Base-by-base conservation (phyloP, 30 jellyfish, hydroid and myxozoan species). In the Mastigias papua region DNA sequence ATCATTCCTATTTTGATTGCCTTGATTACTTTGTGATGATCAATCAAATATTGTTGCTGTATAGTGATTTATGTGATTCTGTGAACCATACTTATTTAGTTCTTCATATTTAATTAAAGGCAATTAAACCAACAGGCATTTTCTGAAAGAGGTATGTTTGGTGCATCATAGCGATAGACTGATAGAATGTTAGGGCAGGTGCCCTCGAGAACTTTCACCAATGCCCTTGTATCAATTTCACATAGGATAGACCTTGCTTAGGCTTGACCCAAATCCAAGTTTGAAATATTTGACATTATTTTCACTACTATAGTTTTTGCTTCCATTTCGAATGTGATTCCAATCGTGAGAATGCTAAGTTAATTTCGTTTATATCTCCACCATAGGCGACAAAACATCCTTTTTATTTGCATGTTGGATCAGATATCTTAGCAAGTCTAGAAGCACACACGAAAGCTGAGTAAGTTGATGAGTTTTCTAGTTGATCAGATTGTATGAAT, bases 361-460 rank as follows among this genome's bases (percentile, higher is more conserved):
- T 19, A 30, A 17, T 25, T 49, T 58, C 54, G 54, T 42, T 42
- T 54, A 19, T 54, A 5, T 68, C 77, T 67, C 22, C 29, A 5
- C 29, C 86, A 48, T 88, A 93, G 98, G 99, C 99, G 21, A 95
- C 99, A 28, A 90, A 90, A 62, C 99, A 95, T 80, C 99, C 99
- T 5, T 95, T 95, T 69, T 95, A 95, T 73, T 89, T 95, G 19
- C 99, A 95, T 31, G 99, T 95, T 90, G 99, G 99, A 26, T 91
- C 98, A 1, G 95, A 90, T 30, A 86, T 95, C 31, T 61, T 90
- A 17, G 33, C 86, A 34, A 90, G 98, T 50, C 75, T 95, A 28
- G 96, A 95, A 28, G 84, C 91, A 0, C 96, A 95, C 68, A 81
- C 99, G n/a, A 95, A 87, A 73, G 97, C 96, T 15, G 78, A 86